phyloP scores from a whole-genome alignment of 2,113 vertebrate genomes.

The Chloroceryle aenea region DNA sequence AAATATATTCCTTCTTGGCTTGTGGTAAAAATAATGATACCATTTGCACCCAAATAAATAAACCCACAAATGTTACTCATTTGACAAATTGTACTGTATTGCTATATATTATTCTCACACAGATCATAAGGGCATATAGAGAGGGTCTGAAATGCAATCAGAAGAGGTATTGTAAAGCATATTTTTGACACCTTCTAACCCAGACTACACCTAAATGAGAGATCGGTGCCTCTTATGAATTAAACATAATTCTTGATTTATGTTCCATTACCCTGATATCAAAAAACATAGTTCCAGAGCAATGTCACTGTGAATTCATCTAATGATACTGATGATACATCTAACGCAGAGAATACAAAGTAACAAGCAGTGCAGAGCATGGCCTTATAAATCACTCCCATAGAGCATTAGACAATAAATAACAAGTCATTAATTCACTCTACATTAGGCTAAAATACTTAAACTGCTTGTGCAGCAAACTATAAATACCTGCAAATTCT shows the following conservation, averaged over 20 bases:
- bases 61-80: slow-evolving; percentile 61
- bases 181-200: slow-evolving; percentile 74
- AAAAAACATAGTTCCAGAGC: slow-evolving; percentile 77
- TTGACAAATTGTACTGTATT: slow-evolving; percentile 60
- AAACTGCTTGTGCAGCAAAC: slow-evolving; percentile 62
- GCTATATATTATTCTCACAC: slow-evolving; percentile 65
- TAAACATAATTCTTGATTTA: slow-evolving; percentile 84
- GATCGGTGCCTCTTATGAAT: slow-evolving; percentile 79
- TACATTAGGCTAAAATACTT: slow-evolving; percentile 73
- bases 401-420: slow-evolving; percentile 73
- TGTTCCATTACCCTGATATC: slow-evolving; percentile 75
- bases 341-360: slow-evolving; percentile 69
- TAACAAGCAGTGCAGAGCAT: slow-evolving; percentile 51
- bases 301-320: slow-evolving; percentile 79
- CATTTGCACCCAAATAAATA: slow-evolving; percentile 64
- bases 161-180: slow-evolving; percentile 76
- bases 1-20: slow-evolving; percentile 46
- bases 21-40: slow-evolving; percentile 55
- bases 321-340: slow-evolving; percentile 78
- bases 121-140: slow-evolving; percentile 25
- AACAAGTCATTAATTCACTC: slow-evolving; percentile 71
- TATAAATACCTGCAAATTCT: slow-evolving; percentile 47
- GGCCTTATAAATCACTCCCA: slow-evolving; percentile 76
- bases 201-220: slow-evolving; percentile 73
- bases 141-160: slow-evolving; percentile 69